These are phyloP conservation scores for Drosophila pachea DNA, from an alignment of 1,140 invertebrate genomes.

Conservation along the genomic window DNA sequence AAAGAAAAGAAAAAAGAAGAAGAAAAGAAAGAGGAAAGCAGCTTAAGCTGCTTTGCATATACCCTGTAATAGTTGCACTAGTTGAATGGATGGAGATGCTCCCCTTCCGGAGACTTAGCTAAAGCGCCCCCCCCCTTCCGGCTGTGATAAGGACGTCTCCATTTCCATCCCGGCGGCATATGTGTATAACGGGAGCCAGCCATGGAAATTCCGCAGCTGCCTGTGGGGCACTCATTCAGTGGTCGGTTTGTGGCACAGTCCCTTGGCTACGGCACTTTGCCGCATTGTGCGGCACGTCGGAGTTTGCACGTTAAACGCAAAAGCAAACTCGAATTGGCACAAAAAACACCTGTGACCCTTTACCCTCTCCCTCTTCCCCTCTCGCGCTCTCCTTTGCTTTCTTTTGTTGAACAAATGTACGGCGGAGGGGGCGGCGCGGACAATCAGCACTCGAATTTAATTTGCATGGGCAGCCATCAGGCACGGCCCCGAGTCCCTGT, in stretches of 20 bases:
- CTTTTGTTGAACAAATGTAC: slow-evolving; percentile 6
- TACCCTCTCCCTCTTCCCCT: neutral
- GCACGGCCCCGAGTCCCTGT: neutral
- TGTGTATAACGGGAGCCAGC: too few relatives aligned
- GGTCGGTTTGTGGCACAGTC: slow-evolving; percentile 31
- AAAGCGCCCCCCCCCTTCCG: too few relatives aligned
- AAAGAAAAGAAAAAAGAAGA: neutral
- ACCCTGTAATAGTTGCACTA: too few relatives aligned
- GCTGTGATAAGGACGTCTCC: too few relatives aligned
- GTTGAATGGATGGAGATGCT: too few relatives aligned
- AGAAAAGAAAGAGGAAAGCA: neutral
- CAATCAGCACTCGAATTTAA: slow-evolving; percentile 75
- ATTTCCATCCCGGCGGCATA: too few relatives aligned
- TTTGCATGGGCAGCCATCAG: slow-evolving; percentile 58
- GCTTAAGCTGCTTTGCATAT: too few relatives aligned
- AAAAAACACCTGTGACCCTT: slow-evolving; percentile 71
- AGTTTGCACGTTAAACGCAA: slow-evolving; percentile 20
- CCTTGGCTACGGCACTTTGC: slow-evolving; percentile 30
- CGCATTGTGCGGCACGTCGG: slow-evolving; percentile 21
- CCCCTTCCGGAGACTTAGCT: too few relatives aligned
- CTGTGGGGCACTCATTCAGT: slow-evolving; percentile 1
- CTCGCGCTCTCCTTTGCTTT: slow-evolving; percentile 8
- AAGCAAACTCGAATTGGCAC: slow-evolving; percentile 65
- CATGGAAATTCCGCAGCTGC: too few relatives aligned
- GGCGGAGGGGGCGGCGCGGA: slow-evolving; percentile 33